These are phyloP conservation scores for Columba livia DNA, from an alignment of 2,113 vertebrate species.

Conservation along the genomic window DNA sequence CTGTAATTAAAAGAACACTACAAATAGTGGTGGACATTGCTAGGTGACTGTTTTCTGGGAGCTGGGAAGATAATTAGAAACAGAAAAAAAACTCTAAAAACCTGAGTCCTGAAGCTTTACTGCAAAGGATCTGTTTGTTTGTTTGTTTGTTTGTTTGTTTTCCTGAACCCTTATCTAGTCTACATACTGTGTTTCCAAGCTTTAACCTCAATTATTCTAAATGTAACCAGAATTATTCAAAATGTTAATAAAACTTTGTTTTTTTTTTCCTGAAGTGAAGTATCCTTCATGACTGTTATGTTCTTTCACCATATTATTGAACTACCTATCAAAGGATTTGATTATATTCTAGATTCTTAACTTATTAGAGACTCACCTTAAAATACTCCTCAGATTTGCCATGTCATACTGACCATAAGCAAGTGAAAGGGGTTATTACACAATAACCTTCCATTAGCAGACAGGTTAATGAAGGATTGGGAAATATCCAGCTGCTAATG, in stretches of 20 bases:
- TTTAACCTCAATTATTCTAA: not conserved
- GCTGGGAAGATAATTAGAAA: not conserved
- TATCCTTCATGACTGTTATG: not conserved
- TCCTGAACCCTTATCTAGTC: not conserved
- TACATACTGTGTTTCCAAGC: not conserved
- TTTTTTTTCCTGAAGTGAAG: not conserved
- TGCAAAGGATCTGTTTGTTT: not conserved
- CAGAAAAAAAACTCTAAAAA: not conserved
- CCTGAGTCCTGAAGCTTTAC: not conserved
- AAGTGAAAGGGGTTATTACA: not conserved
- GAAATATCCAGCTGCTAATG: constrained; percentile 39
- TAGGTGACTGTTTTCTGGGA: not conserved
- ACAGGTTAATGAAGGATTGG: not conserved
- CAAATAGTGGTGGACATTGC: not conserved
- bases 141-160: not conserved
- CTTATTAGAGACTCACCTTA: not conserved
- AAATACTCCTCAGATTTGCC: not conserved
- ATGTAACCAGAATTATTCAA: not conserved
- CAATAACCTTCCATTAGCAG: not conserved
- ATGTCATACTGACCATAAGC: not conserved
- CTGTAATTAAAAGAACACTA: not conserved
- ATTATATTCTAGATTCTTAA: not conserved
- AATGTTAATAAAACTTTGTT: not conserved
- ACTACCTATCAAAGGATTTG: not conserved
- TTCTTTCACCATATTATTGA: not conserved